These are phyloP conservation scores for Hydropsyche betteni DNA, from an alignment of 2,888 invertebrate species.

Conservation along the genomic window DNA sequence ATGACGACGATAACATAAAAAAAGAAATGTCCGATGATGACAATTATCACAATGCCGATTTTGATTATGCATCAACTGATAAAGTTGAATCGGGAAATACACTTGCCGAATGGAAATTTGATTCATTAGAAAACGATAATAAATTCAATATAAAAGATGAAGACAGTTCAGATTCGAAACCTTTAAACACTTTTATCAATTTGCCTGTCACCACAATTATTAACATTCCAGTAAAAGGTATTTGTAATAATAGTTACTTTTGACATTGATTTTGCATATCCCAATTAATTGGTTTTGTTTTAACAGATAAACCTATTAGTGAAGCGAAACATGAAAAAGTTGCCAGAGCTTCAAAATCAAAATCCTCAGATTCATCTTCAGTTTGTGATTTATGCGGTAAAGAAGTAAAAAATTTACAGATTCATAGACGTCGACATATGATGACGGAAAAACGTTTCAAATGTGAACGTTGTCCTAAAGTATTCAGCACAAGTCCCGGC, in stretches of 20 bases:
- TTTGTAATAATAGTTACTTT: neutral
- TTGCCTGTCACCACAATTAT: too few relatives aligned
- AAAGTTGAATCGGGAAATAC: neutral
- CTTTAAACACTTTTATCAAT: too few relatives aligned
- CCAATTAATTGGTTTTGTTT: neutral
- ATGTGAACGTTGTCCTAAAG: slow-evolving; percentile 42
- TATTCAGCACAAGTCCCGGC: slow-evolving; percentile 55
- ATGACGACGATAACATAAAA: slow-evolving; percentile 11
- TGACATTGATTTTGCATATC: neutral
- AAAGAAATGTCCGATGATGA: neutral
- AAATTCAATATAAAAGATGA: too few relatives aligned
- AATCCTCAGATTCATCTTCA: slow-evolving; percentile 5
- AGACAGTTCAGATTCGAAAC: too few relatives aligned
- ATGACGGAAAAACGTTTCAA: slow-evolving; percentile 27
- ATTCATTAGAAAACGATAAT: too few relatives aligned
- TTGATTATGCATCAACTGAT: slow-evolving; percentile 7
- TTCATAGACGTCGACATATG: slow-evolving; percentile 35
- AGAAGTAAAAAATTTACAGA: slow-evolving; percentile 35
- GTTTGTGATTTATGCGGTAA: slow-evolving; percentile 48
- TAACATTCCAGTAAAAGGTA: neutral
- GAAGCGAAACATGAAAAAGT: neutral
- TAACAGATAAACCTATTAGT: neutral
- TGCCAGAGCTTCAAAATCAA: neutral
- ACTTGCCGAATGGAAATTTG: too few relatives aligned
- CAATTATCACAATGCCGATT: neutral